These are phyloP conservation scores for Orchesella flavescens DNA, from an alignment of 2,888 invertebrate species.

Conservation along the genomic window DNA sequence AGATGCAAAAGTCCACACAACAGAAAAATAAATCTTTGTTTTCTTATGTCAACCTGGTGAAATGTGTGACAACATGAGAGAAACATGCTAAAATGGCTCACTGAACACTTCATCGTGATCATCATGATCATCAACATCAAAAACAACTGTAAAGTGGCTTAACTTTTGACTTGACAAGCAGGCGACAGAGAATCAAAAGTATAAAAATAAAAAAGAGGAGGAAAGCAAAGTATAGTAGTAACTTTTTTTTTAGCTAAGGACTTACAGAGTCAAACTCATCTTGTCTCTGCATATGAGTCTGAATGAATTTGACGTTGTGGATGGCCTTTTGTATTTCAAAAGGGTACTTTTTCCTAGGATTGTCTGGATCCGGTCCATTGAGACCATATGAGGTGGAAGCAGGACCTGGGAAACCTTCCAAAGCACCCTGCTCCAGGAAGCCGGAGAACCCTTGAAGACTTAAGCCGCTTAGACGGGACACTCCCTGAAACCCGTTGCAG, in stretches of 20 bases:
- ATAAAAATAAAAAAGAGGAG: too few species aligned
- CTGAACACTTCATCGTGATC: too few species aligned
- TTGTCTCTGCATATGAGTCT: slow-evolving; percentile 94
- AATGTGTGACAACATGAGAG: too few species aligned
- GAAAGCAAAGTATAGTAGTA: too few species aligned
- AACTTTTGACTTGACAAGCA: too few species aligned
- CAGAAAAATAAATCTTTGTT: too few species aligned
- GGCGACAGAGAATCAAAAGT: too few species aligned
- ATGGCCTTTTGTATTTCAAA: slow-evolving; percentile 94
- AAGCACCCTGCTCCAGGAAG: slow-evolving; percentile 71
- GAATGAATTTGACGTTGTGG: slow-evolving; percentile 95
- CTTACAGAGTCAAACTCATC: slow-evolving; percentile 95
- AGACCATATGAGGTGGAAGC: slow-evolving; percentile 71
- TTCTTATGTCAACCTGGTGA: too few species aligned
- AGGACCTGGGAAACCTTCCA: slow-evolving; percentile 72
- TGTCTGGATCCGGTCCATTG: slow-evolving; percentile 70
- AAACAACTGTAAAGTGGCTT: too few species aligned
- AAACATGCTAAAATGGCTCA: too few species aligned
- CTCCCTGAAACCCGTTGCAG: slow-evolving; percentile 72
- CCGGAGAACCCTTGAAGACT: slow-evolving; percentile 71
- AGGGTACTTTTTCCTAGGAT: slow-evolving; percentile 84
- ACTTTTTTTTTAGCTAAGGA: background rate
- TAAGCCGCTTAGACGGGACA: slow-evolving; percentile 72
- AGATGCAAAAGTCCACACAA: too few species aligned
- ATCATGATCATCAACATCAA: too few species aligned